Evolutionary conservation across 2,888 invertebrate genomes (phyloP).

Genomic region (Phengaris arion): DNA sequence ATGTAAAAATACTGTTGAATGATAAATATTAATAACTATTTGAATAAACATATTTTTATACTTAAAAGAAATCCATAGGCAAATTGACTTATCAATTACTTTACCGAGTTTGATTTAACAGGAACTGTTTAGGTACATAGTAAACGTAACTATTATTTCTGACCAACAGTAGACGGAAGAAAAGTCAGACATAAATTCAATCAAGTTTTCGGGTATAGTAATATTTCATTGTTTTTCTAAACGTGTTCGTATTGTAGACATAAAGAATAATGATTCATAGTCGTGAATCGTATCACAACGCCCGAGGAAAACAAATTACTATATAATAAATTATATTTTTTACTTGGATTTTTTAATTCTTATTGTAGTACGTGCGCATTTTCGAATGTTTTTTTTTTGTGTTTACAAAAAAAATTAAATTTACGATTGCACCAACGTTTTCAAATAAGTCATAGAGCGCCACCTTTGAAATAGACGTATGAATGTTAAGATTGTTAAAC

Average conservation of each 20-base stretch:
- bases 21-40: neutral
- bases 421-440: slow-evolving; percentile 16
- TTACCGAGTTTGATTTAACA: no score
- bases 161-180: neutral
- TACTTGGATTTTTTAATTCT: slow-evolving; percentile 19
- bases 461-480: slow-evolving; percentile 33
- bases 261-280: slow-evolving; percentile 36
- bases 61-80: neutral
- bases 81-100: neutral
- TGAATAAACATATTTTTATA: neutral
- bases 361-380: slow-evolving; percentile 38
- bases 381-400: slow-evolving; percentile 36
- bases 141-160: neutral
- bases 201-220: neutral
- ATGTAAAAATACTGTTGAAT: neutral
- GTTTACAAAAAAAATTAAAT: slow-evolving; percentile 19
- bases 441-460: neutral
- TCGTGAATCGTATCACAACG: slow-evolving; percentile 19
- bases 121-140: neutral
- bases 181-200: neutral
- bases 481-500: slow-evolving; percentile 43
- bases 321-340: slow-evolving; percentile 25
- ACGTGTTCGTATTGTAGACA: slow-evolving; percentile 41
- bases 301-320: slow-evolving; percentile 10
- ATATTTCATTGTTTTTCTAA: slow-evolving; percentile 32